Percentiles rank a stretch among this genome's conserved stretches.
Conservation (phyloP, 2,113 vertebrate species). For the Paedocypris sp. region DNA sequence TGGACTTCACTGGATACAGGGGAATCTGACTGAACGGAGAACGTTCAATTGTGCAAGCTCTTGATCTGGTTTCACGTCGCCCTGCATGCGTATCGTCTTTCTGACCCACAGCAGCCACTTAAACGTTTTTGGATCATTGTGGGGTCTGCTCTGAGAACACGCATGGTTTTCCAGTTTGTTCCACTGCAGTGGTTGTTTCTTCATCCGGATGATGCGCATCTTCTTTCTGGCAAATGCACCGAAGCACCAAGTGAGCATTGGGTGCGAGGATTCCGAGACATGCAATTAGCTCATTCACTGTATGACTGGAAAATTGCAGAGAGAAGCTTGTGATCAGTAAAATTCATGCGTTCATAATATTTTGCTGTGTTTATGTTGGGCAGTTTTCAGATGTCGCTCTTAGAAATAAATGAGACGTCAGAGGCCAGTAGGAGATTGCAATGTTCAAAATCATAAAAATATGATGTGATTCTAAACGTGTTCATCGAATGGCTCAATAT, state of each 20-base stretch:
- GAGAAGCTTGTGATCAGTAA: constrained; percentile 26
- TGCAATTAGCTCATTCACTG: constrained; percentile 37
- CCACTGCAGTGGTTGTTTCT: constrained; percentile 4
- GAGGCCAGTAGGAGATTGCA: too few species aligned
- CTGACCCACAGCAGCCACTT: background rate
- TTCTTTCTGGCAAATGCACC: background rate
- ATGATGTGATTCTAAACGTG: too few species aligned
- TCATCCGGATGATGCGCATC: constrained; percentile 5
- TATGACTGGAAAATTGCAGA: constrained; percentile 32
- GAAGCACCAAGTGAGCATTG: constrained; percentile 23
- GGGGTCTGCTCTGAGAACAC: background rate
- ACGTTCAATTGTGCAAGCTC: too few species aligned
- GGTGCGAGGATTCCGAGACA: constrained; percentile 7
- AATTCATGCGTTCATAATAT: constrained; percentile 31
- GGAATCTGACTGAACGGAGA: too few species aligned
- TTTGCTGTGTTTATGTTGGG: background rate
- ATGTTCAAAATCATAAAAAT: too few species aligned
- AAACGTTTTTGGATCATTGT: background rate
- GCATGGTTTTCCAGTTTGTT: background rate
- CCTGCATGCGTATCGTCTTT: too few species aligned
- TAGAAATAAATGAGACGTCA: too few species aligned
- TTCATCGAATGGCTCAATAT: too few species aligned
- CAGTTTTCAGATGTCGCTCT: too few species aligned
- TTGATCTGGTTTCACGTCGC: too few species aligned
- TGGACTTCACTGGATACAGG: background rate